Base-by-base conservation (phyloP, 1,140 invertebrate genomes). In the Pseudomyrmex flavicornis region DNA sequence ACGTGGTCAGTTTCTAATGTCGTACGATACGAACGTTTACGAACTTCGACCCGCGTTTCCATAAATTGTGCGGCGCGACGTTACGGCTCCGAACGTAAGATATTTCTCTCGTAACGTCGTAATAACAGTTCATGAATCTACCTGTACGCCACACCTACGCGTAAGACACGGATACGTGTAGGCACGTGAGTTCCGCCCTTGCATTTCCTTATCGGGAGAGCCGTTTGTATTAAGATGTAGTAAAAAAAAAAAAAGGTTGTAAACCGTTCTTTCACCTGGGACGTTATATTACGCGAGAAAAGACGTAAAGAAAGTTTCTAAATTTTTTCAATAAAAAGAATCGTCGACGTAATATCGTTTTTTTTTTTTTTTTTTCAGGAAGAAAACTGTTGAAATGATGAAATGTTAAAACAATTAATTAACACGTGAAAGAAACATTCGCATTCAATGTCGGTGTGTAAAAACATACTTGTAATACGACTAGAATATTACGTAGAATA, bases 171-270 rank as follows among this genome's bases (percentile, higher is more conserved):
- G 46, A 56, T 35, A 2, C 46, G 61, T 74, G 83, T 84, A 63
- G 85, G 85, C 83, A 77, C 82, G 73, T 73, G 61, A 68, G 69
- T 62, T 85, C 56, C 85, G 77, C 88, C 79, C 85, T 75, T 68
- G 26, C 70, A 15, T 80, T 80, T 10, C 76, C 66, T 80, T 80
- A 80, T 80, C 76, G 59, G 66, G 66, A 22, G 61, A 80, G 46
- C 65, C 20, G 20, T 58, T 12, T 26, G 44, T 13, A 7, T 69
- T 56, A 69, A 17, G 26, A 56, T 8, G 46, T 73, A 79, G 66
- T 74, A 46, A 26, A 22, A 26, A 26, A 26, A 2, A 26, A 35
- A 35, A 35, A 35, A 35, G 5, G 58, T 59, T 59, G 54, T 68
- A 82, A 82, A 80, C 65, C 52, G 59, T 7, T 75, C 66, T 76